Evolutionary conservation across 1,140 invertebrate genomes (phyloP), one percentile per base, ranked within the genome.

Genomic region (Telenomus remus): DNA sequence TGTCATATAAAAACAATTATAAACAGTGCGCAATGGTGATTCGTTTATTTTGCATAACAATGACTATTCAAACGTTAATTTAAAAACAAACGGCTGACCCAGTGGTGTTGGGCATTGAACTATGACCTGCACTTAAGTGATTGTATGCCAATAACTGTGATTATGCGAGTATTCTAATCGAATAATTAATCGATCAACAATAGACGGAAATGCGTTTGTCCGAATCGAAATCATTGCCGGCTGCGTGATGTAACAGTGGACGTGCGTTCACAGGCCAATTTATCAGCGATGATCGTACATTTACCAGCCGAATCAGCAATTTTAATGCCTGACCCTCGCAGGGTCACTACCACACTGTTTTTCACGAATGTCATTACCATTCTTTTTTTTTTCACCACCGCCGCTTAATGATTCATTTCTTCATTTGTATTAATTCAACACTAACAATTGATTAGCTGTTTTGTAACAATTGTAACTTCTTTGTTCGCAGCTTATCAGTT

Each of bases 121-220:
- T 81, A 77, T 44, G 77, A 66, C 59, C 51, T 27, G 54, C 43
- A 63, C 65, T 81, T 83, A 81, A 80, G 48, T 84, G 81, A 87
- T 86, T 85, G 84, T 85, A 86, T 86, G 85, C 75, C 79, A 85
- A 86, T 86, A 85, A 82, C 81, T 78, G 81, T 84, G 79, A 82
- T 85, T 83, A 78, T 74, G 47, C 42, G 43, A 16, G 34, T 60
- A 82, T 81, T 84, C 78, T 79, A 86, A 82, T 82, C 80, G 80
- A 80, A 82, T 83, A 81, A 80, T 79, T 81, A 85, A 83, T 82
- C 80, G 59, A 48, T 80, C 72, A 70, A 85, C 83, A 86, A 86
- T 87, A 77, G 80, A 71, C 84, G 86, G 86, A 86, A 84, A 81
- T 81, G 79, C 82, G 55, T 71, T 79, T 78, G 61, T 71, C 11